Base-by-base conservation (phyloP, 2,888 invertebrate species). In the Chrysolina americana region DNA sequence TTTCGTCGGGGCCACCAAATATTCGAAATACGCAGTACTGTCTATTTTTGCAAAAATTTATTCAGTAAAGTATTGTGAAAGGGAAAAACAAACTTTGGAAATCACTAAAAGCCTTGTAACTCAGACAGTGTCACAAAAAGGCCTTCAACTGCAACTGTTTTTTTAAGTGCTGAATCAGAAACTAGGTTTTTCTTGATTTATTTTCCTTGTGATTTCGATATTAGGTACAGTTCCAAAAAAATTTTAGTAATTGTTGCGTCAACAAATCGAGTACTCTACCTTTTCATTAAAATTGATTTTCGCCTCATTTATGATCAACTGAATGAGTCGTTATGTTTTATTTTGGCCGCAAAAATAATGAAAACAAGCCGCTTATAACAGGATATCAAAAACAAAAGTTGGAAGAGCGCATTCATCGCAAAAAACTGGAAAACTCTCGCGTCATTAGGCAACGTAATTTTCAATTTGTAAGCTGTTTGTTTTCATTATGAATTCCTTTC, bases 331-430 rank as follows among this genome's bases (percentile, higher is more conserved):
- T 13, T 28, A 59, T 59, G 23, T 9, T 28, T 6, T 8, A 28
- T 59, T 59, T 10, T 15, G 28, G 28, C 59, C 59, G 59, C n/a
- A 2, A 8, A n/a, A 1, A 59, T 59, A 59, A 28, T 10, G 28
- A 59, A 28, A 59, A 59, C n/a, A n/a, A 11, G 2, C n/a, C 13
- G 13, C 28, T n/a, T n/a, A n/a, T 28, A 15, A 28, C 59, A 59
- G 15, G 59, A 28, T 15, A 59, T 59, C 15, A 23, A 28, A 59
- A 59, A 28, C 28, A 59, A 59, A 59, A n/a, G 53, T 53, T 9
- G n/a, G 10, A 28, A 3, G 15, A 36, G 59, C 13, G 15, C 28
- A 21, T 11, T 44, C 44, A 15, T 44, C 44, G 13, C 21, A 53
- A 11, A 59, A 59, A n/a, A 19, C 10, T 59, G 2, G 8, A 28